These are phyloP conservation scores for Dysmachus trigonus DNA, from an alignment of 2,888 invertebrate species.

Conservation along the genomic window DNA sequence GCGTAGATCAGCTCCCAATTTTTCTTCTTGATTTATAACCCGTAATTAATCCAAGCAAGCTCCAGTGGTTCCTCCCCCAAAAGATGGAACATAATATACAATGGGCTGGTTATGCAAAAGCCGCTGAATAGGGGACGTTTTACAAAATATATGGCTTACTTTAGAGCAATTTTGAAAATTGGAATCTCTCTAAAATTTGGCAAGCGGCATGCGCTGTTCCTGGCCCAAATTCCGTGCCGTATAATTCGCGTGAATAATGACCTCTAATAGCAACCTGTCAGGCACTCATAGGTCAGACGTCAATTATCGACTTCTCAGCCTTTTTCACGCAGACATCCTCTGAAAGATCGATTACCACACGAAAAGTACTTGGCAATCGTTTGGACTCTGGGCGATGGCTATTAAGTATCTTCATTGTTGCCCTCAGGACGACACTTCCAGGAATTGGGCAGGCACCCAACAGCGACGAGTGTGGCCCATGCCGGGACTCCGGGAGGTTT, in stretches of 20 bases:
- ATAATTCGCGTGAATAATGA: background rate
- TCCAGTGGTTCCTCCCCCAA: conserved; percentile 1
- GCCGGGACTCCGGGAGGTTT: background rate
- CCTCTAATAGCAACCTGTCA: conserved; percentile 5
- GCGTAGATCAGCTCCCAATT: conserved; percentile 18
- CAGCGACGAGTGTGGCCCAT: background rate
- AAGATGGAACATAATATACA: background rate
- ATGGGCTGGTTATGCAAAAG: background rate
- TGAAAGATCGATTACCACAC: conserved; percentile 3
- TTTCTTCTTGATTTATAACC: conserved; percentile 26
- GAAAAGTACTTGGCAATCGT: background rate
- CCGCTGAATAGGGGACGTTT: background rate
- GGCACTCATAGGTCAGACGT: background rate
- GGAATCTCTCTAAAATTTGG: background rate
- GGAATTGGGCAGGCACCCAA: background rate
- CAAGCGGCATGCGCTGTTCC: background rate
- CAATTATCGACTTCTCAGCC: conserved; percentile 23
- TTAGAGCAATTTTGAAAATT: background rate
- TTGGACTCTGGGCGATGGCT: background rate
- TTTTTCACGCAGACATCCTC: background rate
- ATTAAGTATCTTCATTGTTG: background rate
- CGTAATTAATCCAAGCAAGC: conserved; percentile 28
- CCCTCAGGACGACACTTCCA: background rate
- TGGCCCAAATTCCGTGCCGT: background rate
- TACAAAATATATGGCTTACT: background rate